A percentile compares a stretch with the other conserved stretches of the same genome.
Conservation (phyloP, 2,113 vertebrate species). For the Tiliqua scincoides region DNA sequence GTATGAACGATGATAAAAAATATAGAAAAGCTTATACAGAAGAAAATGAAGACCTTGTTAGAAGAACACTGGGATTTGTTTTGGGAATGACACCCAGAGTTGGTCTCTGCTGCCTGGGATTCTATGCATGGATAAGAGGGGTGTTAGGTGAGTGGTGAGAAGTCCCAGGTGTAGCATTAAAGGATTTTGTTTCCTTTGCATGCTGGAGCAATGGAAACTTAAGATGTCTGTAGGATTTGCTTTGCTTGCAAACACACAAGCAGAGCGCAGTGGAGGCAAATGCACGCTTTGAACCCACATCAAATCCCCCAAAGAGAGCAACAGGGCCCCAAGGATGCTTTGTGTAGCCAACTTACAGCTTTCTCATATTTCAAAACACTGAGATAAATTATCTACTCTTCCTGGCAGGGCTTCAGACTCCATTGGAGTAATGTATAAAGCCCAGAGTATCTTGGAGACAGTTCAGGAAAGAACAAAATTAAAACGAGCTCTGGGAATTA, state of each 20-base stretch:
- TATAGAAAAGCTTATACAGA: neutral
- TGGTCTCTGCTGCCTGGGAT: no score
- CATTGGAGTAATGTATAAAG: neutral
- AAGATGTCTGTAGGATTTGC: neutral
- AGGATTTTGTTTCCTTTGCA: neutral
- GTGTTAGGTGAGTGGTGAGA: neutral
- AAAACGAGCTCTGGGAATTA: neutral
- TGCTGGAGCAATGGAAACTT: neutral
- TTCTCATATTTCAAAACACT: neutral
- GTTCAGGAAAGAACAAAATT: conserved; percentile 8
- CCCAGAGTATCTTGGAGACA: conserved; percentile 9
- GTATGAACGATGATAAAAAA: neutral
- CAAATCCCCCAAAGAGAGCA: neutral
- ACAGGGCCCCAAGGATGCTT: neutral
- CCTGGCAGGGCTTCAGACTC: neutral
- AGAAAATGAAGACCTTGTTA: neutral
- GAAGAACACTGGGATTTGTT: neutral
- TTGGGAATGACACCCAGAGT: neutral
- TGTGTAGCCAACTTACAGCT: neutral
- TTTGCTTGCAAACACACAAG: neutral
- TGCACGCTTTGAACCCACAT: neutral
- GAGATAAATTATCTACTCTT: neutral
- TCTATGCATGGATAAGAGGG: neutral
- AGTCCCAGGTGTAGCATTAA: no score
- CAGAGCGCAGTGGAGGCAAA: neutral